Percentiles rank a stretch among this genome's conserved stretches.
Conservation (phyloP, 2,888 invertebrate species). For the Calameuta idolon region DNA sequence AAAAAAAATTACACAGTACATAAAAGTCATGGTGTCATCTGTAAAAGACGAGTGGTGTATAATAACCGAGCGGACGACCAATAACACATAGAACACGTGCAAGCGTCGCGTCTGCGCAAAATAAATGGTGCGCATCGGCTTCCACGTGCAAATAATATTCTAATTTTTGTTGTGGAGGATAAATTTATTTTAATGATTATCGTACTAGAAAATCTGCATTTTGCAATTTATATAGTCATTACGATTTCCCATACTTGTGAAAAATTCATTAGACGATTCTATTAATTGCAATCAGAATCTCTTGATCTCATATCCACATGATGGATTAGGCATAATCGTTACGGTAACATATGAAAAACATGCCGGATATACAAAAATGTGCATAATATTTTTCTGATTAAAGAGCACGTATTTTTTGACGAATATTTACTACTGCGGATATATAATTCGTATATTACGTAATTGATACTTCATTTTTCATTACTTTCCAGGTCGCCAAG, state of each 20-base stretch:
- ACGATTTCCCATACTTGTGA: background rate
- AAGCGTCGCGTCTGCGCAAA: background rate
- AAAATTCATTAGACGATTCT: background rate
- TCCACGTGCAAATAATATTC: background rate
- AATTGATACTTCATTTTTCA: too few relatives aligned
- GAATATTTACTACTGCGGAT: background rate
- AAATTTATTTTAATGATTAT: background rate
- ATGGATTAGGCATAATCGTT: background rate
- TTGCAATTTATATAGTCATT: background rate
- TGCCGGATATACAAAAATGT: background rate
- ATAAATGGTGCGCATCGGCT: background rate
- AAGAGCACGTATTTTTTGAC: too few relatives aligned
- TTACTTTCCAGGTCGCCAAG: conserved; percentile 49
- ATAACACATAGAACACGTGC: background rate
- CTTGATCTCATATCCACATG: background rate
- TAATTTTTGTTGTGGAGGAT: background rate
- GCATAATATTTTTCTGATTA: too few relatives aligned
- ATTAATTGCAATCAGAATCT: background rate
- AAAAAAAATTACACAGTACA: background rate
- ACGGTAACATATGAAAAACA: background rate
- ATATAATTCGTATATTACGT: too few relatives aligned
- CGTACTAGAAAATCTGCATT: background rate
- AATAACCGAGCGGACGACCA: background rate
- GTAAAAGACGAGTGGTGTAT: background rate
- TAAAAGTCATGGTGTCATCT: background rate